Evolutionary conservation across 2,797 vertebrate species (phyloP).

Genomic region (Arnoldichthys spilopterus): DNA sequence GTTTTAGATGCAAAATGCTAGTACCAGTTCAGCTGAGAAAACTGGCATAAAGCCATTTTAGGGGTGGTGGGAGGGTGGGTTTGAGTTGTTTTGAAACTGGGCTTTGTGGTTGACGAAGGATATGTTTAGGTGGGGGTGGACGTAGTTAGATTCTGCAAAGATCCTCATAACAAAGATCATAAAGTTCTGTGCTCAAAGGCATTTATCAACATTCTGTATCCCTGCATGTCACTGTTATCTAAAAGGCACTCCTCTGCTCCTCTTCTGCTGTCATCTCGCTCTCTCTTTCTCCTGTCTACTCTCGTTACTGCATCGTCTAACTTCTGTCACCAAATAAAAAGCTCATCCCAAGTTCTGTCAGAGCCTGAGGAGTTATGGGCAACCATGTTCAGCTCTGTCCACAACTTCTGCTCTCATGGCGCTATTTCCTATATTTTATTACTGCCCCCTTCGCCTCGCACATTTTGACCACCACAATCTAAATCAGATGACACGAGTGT

Average conservation of each 20-base stretch:
- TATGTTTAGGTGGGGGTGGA: neutral
- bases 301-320: slow-evolving; percentile 48
- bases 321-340: slow-evolving; percentile 58
- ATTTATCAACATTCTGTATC: neutral
- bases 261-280: slow-evolving; percentile 36
- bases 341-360: slow-evolving; percentile 63
- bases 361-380: slow-evolving; percentile 63
- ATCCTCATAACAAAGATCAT: neutral
- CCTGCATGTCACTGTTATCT: slow-evolving; percentile 18
- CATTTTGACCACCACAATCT: slow-evolving; percentile 35
- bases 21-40: neutral
- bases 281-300: slow-evolving; percentile 15
- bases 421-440: slow-evolving; percentile 54
- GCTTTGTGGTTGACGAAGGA: neutral
- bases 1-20: neutral
- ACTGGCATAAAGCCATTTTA: neutral
- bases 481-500: slow-evolving; percentile 44
- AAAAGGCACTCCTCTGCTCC: slow-evolving; percentile 31
- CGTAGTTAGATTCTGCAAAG: no score
- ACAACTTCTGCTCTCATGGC: slow-evolving; percentile 49
- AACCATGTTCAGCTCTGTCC: slow-evolving; percentile 51
- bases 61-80: neutral
- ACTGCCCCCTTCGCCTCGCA: slow-evolving; percentile 39
- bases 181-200: neutral
- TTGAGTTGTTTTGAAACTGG: neutral